A percentile compares a stretch with the other conserved stretches of the same genome.
phyloP scores from a whole-genome alignment of 2,113 vertebrate species.

The Cariama cristata region DNA sequence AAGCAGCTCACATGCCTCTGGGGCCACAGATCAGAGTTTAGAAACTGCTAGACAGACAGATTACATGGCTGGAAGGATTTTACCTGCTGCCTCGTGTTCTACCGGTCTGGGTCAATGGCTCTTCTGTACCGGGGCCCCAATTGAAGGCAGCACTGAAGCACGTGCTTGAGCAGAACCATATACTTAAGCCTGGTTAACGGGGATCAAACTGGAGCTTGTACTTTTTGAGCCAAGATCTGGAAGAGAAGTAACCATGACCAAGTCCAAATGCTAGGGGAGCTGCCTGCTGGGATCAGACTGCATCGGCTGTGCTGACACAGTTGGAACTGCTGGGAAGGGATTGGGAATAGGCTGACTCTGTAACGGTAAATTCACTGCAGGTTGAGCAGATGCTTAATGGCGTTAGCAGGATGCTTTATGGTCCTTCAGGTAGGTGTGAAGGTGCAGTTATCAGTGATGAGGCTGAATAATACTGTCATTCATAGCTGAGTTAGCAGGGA shows the following conservation, averaged over 20 bases:
- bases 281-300: not conserved
- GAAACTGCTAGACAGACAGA: not conserved
- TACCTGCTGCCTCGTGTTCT: not conserved
- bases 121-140: not conserved
- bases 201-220: not conserved
- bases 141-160: not conserved
- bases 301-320: accelerated
- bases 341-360: not conserved
- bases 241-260: not conserved
- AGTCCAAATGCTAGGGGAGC: not conserved
- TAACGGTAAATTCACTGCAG: not conserved
- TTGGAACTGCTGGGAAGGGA: not conserved
- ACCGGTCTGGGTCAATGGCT: not conserved
- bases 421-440: not conserved
- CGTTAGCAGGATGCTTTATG: accelerated
- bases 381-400: not conserved
- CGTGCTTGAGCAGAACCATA: not conserved
- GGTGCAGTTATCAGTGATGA: not conserved
- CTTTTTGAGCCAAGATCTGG: not conserved
- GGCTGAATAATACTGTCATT: accelerated
- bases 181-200: not conserved
- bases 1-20: not conserved
- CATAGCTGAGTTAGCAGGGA: not conserved
- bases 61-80: not conserved
- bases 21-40: not conserved